Conservation (phyloP, 2,888 invertebrate species). For the Meta bourneti region DNA sequence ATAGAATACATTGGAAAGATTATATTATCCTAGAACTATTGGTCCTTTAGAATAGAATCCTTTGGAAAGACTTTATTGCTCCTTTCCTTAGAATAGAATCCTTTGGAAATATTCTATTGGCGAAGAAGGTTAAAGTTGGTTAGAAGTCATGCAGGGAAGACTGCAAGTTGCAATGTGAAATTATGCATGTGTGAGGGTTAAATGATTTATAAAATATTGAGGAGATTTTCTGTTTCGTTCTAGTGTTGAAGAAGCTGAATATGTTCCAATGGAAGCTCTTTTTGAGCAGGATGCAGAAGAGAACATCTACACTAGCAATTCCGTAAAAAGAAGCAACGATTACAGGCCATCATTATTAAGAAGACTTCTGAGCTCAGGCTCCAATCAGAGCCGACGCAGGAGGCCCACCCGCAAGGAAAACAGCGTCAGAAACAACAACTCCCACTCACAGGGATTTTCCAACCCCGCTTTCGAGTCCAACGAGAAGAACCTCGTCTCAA, state of each 20-base stretch:
- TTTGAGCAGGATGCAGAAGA: slow-evolving; percentile 71
- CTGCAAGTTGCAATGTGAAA: too few relatives aligned
- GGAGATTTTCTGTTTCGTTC: neutral
- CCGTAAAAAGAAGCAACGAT: slow-evolving; percentile 10
- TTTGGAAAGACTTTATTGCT: too few relatives aligned
- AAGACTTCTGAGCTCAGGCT: slow-evolving; percentile 28
- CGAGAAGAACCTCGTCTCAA: slow-evolving; percentile 4
- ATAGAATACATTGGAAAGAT: too few relatives aligned
- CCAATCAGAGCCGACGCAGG: slow-evolving; percentile 6
- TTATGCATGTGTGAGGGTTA: too few relatives aligned
- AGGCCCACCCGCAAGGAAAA: slow-evolving; percentile 3
- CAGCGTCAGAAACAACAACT: neutral
- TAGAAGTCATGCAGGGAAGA: too few relatives aligned
- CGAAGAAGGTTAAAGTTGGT: too few relatives aligned
- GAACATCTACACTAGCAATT: slow-evolving; percentile 52
- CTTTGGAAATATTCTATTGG: too few relatives aligned
- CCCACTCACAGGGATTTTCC: neutral
- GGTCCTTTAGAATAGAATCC: too few relatives aligned
- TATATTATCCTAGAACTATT: too few relatives aligned
- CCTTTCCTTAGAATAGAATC: too few relatives aligned
- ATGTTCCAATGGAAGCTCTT: slow-evolving; percentile 68
- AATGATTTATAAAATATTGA: neutral
- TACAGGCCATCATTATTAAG: slow-evolving; percentile 54
- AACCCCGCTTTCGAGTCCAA: slow-evolving; percentile 32
- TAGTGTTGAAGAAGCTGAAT: slow-evolving; percentile 73